phyloP scores from a whole-genome alignment of 2,113 vertebrate species.

The Willisornis vidua region DNA sequence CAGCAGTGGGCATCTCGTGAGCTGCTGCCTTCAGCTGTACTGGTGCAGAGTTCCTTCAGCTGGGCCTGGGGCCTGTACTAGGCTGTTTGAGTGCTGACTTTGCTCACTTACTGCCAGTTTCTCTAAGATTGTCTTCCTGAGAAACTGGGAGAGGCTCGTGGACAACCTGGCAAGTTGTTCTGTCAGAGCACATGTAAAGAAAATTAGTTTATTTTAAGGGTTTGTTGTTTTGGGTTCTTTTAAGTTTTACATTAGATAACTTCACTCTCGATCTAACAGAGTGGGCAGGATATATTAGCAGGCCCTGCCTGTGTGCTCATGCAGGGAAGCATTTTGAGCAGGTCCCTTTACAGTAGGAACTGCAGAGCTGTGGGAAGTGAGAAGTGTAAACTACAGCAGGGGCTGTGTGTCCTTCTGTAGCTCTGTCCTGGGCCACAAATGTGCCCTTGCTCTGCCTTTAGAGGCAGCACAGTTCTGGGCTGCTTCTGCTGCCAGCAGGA shows the following conservation, averaged over 20 bases:
- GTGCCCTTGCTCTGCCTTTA: neutral
- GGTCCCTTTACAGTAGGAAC: neutral
- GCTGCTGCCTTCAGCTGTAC: neutral
- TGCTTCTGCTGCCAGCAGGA: neutral
- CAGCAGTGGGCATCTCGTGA: accelerated
- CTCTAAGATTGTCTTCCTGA: neutral
- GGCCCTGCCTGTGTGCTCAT: neutral
- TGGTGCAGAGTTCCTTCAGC: accelerated
- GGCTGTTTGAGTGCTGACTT: neutral
- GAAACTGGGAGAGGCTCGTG: neutral
- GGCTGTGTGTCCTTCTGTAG: neutral
- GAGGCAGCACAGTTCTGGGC: neutral
- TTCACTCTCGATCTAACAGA: neutral
- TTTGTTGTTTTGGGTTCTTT: too few species aligned
- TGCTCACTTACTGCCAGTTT: neutral
- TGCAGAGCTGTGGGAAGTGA: neutral
- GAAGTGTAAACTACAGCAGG: neutral
- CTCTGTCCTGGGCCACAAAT: neutral
- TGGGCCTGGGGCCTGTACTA: accelerated
- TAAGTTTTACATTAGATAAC: neutral
- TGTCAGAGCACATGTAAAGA: neutral
- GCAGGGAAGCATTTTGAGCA: neutral
- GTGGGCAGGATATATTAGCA: neutral
- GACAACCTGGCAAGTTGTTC: neutral
- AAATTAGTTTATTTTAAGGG: neutral